These are phyloP conservation scores for Saccostrea cuccullata DNA, from an alignment of 1,140 invertebrate genomes.

Conservation along the genomic window DNA sequence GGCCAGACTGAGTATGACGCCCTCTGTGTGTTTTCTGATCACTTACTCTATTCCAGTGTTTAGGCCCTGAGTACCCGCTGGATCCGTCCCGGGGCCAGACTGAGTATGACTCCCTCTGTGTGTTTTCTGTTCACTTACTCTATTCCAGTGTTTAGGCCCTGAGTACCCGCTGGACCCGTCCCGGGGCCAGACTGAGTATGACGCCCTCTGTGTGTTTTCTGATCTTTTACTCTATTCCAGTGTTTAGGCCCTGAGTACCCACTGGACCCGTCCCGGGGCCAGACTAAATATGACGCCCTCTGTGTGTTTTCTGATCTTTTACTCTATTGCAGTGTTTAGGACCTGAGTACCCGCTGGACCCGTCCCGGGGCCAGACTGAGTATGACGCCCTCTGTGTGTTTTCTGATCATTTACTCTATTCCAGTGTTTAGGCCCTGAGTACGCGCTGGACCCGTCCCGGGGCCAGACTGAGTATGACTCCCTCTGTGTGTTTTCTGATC, in stretches of 20 bases:
- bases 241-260: conserved; percentile 55
- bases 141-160: conserved; percentile 62
- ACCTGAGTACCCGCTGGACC: conserved; percentile 56
- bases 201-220: conserved; percentile 58
- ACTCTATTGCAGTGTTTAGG: conserved; percentile 60
- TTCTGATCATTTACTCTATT: too few species aligned
- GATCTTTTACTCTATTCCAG: too few species aligned
- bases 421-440: conserved; percentile 44
- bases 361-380: conserved; percentile 52
- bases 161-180: conserved; percentile 56
- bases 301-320: conserved; percentile 46
- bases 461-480: neutral
- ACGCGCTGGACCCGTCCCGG: conserved; percentile 54
- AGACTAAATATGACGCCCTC: neutral
- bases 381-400: conserved; percentile 60
- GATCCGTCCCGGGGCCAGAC: conserved; percentile 35
- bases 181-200: conserved; percentile 56
- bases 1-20: conserved; percentile 59
- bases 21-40: conserved; percentile 53
- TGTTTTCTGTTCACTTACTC: conserved; percentile 42
- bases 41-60: too few species aligned
- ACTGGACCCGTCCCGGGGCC: conserved; percentile 46
- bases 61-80: conserved; percentile 58
- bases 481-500: conserved; percentile 46
- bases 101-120: neutral